Evolutionary conservation across 2,113 vertebrate genomes (phyloP), one percentile per base, ranked within the genome.

Genomic region (Myotis yumanensis): DNA sequence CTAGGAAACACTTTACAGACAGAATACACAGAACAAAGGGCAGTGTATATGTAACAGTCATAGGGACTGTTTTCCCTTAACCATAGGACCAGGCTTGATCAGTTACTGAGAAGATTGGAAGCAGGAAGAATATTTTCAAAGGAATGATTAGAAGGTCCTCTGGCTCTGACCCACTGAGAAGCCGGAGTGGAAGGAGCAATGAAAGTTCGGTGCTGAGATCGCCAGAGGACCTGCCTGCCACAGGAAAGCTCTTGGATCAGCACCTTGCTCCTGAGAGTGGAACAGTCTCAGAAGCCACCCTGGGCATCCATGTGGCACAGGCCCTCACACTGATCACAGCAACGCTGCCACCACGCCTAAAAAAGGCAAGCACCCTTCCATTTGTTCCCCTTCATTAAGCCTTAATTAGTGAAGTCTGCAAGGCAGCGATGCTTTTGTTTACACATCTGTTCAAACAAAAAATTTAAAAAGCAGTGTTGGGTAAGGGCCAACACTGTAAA

Each of bases 401-500:
- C 88, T 72, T 95, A 64, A 86, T 87, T 30, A 72, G 75, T 25
- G 2, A 96, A 96, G 86, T 77, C 77, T 84, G 93, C 54, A 17
- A 97, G 68, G 90, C 69, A 97, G 81, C 64, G 96, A 97, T 94
- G 57, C 46, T 96, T 96, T 85, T 86, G 83, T 96, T 97, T 97
- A 96, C 59, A 97, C 86, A 97, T 97, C 88, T 98, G 96, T 97
- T 98, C 92, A 98, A 98, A 98, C 76, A 96, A 91, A 96, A 95
- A 90, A 96, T 81, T 92, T 93, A 93, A 90, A 95, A 96, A 96
- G 94, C 89, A 90, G 89, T 89, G 20, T 93, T 96, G 93, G 95
- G 96, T 96, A 97, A 97, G 91, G 86, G 95, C 93, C 96, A 98
- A 92, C 43, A 48, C 51, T 91, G 79, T 95, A 97, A 98, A 97